phyloP scores from a whole-genome alignment of 2,888 invertebrate genomes.

The Parascotia fuliginaria region DNA sequence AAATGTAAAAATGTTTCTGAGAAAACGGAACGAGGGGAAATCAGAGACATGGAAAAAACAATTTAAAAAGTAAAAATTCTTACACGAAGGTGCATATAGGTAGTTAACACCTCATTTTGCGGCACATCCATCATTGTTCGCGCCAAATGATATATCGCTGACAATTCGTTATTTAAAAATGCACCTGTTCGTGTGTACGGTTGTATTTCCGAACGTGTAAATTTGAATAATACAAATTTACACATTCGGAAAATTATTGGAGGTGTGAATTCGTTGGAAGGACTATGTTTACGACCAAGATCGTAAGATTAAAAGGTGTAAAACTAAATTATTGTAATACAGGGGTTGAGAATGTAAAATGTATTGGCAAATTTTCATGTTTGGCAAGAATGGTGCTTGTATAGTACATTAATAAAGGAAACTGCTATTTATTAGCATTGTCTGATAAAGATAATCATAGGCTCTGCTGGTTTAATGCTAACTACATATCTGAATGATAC shows the following conservation, averaged over 20 bases:
- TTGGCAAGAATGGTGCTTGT: conserved; percentile 9
- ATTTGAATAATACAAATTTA: background rate
- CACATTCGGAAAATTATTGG: background rate
- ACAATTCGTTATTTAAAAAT: conserved; percentile 35
- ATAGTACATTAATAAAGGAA: background rate
- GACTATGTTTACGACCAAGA: background rate
- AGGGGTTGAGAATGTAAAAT: background rate
- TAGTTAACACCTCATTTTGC: conserved; percentile 47
- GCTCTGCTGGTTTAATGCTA: background rate
- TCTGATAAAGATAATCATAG: conserved; percentile 3
- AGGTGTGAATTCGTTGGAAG: background rate
- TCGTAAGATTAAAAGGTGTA: background rate
- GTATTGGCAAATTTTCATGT: background rate
- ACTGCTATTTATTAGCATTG: conserved; percentile 6
- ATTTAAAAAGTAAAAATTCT: conserved; percentile 15
- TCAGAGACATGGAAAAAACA: conserved; percentile 5
- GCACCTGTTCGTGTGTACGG: conserved; percentile 31
- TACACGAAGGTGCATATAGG: conserved; percentile 28
- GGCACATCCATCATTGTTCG: conserved; percentile 43
- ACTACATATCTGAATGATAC: background rate
- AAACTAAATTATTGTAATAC: conserved; percentile 9
- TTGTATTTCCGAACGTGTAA: no score
- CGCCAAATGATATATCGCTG: conserved; percentile 31
- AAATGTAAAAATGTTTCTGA: conserved; percentile 22
- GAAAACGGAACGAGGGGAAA: conserved; percentile 20